These are phyloP conservation scores for Haemorhous mexicanus DNA, from an alignment of 2,113 vertebrate species.

Conservation along the genomic window DNA sequence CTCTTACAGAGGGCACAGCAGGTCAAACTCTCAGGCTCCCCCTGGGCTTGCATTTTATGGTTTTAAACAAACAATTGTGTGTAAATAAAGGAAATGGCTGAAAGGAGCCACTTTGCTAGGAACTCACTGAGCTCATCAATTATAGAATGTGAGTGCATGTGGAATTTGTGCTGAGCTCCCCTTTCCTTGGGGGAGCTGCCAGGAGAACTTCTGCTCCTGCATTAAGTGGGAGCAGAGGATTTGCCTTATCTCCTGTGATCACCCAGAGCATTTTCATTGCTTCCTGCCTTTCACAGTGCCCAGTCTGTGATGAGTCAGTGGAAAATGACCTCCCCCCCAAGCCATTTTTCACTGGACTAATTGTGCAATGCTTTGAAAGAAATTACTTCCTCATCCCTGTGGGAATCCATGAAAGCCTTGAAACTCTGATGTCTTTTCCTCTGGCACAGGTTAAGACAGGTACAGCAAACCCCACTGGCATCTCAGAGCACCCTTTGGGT, in stretches of 20 bases:
- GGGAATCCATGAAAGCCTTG: neutral
- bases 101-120: neutral
- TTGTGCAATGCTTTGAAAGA: neutral
- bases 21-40: neutral
- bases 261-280: neutral
- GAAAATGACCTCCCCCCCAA: neutral
- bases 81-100: constrained; percentile 31
- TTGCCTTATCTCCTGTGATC: neutral
- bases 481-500: neutral
- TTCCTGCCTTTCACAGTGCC: neutral
- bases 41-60: neutral
- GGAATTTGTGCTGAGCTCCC: neutral
- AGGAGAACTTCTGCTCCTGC: neutral
- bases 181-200: neutral
- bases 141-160: neutral
- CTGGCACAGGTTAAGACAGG: neutral
- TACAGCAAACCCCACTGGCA: neutral
- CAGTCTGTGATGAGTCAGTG: neutral
- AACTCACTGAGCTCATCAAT: constrained; percentile 19
- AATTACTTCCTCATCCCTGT: neutral
- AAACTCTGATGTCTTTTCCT: neutral
- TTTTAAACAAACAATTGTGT: constrained; percentile 29
- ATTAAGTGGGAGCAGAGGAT: neutral
- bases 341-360: constrained; percentile 8
- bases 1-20: neutral